Conservation (phyloP, 1,140 invertebrate species). For the Ditylenchus dipsaci region DNA sequence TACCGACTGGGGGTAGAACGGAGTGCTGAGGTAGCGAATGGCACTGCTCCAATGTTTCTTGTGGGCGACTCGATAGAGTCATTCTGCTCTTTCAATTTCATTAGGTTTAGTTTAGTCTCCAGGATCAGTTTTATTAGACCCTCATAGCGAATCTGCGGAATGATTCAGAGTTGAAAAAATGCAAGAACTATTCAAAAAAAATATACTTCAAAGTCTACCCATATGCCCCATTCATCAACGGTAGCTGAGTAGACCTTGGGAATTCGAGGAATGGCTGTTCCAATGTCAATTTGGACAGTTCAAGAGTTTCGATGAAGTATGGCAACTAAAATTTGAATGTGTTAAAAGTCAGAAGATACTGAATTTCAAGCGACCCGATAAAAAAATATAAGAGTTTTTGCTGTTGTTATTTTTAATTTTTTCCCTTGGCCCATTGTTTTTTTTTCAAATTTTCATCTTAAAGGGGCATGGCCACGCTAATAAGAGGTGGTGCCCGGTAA, state of each 20-base stretch:
- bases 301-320: slow-evolving; percentile 78
- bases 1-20: slow-evolving; percentile 36
- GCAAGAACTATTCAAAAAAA: not conserved
- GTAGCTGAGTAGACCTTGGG: slow-evolving; percentile 69
- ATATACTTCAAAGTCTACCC: slow-evolving; percentile 79
- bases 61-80: slow-evolving; percentile 15
- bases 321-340: slow-evolving; percentile 65
- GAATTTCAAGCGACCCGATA: not conserved
- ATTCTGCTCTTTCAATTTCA: slow-evolving; percentile 68
- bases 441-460: too few relatives aligned
- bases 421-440: too few relatives aligned
- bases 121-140: slow-evolving; percentile 81
- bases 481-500: too few relatives aligned
- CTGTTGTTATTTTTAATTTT: too few relatives aligned
- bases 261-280: slow-evolving; percentile 67
- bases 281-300: slow-evolving; percentile 71
- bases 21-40: not conserved
- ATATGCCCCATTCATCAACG: slow-evolving; percentile 79
- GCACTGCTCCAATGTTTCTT: not conserved
- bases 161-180: slow-evolving; percentile 60
- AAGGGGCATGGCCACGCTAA: too few relatives aligned
- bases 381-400: too few relatives aligned
- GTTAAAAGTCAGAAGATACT: not conserved
- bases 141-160: slow-evolving; percentile 80
- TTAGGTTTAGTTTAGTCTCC: slow-evolving; percentile 88